Evolutionary conservation across 2,113 vertebrate genomes (phyloP), one percentile per base, ranked within the genome.

Genomic region (Calonectris borealis): DNA sequence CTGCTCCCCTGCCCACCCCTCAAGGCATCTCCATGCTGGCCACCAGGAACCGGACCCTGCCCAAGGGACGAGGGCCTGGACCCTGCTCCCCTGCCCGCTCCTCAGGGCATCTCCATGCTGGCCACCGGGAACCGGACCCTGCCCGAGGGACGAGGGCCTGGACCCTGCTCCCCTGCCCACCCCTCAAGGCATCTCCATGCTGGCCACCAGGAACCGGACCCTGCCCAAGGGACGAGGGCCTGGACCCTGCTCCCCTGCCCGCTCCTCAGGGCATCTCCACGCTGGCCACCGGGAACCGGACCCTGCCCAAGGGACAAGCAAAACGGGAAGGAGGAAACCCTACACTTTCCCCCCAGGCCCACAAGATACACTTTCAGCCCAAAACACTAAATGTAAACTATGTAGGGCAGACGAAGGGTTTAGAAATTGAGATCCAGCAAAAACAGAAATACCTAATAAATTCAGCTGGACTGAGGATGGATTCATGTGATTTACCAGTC

Each of bases 261-360:
- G 40, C 34, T 82, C 42, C 31, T 19, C 58, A 5, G 11, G 10
- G 60, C n/a, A 38, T 21, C 58, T 78, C 75, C 46, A 17, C 2
- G 24, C 9, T 57, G 42, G 32, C 16, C 21, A 52, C 29, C 0
- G 0, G 16, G 11, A 69, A 69, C 3, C 1, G 3, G 58, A 32
- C 46, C 36, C 64, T 70, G 31, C 40, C 48, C 27, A 18, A 82
- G 40, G 51, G 31, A 81, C 7, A 49, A 58, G 26, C 2, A 31
- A 44, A 88, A 75, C 0, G 6, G 38, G 4, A 44, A 83, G 13
- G 9, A 22, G 7, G 9, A 71, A 62, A 44, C 16, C 6, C 13
- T 11, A 61, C 36, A 16, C 7, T 68, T 58, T 31, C 14, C 17
- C 14, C 4, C 6, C 9, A 26, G 10, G 21, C 29, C 22, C 48